These are phyloP conservation scores for Varanus salvator DNA, from an alignment of 2,113 vertebrate genomes.

Conservation along the genomic window DNA sequence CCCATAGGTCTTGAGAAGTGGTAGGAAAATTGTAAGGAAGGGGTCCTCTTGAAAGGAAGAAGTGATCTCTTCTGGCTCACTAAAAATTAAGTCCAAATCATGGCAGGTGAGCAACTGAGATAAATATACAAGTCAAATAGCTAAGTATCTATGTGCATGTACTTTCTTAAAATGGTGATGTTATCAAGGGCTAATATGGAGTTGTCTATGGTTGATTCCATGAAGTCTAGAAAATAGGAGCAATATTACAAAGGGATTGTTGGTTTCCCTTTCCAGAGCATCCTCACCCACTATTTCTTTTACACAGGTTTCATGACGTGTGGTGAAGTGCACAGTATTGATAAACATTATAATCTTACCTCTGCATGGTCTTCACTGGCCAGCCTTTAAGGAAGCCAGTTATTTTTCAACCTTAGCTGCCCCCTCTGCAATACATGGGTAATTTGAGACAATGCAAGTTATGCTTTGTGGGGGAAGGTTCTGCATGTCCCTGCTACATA, in stretches of 20 bases:
- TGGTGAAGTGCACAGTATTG: neutral
- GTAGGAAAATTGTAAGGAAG: neutral
- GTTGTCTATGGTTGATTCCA: neutral
- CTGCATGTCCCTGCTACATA: neutral
- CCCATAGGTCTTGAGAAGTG: neutral
- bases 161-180: neutral
- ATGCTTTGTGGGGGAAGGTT: neutral
- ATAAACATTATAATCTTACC: neutral
- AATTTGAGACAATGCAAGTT: neutral
- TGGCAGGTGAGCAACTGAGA: neutral
- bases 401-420: too few species aligned
- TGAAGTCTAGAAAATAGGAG: neutral
- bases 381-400: neutral
- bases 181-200: neutral
- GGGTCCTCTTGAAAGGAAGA: neutral
- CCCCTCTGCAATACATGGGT: neutral
- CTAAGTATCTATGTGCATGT: neutral
- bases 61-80: neutral
- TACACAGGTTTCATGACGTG: neutral
- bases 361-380: neutral
- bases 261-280: neutral
- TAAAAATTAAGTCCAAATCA: neutral
- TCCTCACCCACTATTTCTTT: neutral
- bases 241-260: too few species aligned
- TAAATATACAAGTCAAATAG: neutral